Conservation (phyloP, 2,113 vertebrate species). For the Lagenorhynchus albirostris region DNA sequence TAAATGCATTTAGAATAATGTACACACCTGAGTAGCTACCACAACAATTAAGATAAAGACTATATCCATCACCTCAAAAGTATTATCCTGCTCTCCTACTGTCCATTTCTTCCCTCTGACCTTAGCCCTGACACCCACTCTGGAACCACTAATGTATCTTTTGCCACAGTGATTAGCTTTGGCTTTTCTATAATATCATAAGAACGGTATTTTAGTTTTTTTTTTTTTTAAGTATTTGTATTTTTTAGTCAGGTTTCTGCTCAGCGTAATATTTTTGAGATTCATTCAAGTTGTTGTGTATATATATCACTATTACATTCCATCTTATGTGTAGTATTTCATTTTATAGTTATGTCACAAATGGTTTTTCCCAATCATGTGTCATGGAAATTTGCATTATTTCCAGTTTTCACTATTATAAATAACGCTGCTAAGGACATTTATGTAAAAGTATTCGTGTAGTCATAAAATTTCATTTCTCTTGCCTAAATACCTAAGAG, state of each 20-base stretch:
- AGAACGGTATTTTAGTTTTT: neutral
- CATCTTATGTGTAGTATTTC: neutral
- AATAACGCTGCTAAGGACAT: neutral
- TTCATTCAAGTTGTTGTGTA: neutral
- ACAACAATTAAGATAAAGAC: neutral
- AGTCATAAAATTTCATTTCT: neutral
- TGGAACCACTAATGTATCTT: neutral
- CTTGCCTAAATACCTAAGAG: neutral
- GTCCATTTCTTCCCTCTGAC: neutral
- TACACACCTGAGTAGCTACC: neutral
- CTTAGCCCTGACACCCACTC: neutral
- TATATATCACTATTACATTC: neutral
- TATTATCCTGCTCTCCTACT: neutral
- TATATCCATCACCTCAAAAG: neutral
- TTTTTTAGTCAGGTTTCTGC: neutral
- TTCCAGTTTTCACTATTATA: slow-evolving; percentile 5
- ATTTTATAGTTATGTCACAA: neutral
- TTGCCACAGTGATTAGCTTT: neutral
- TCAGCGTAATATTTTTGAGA: neutral
- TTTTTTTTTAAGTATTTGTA: neutral
- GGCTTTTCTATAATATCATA: neutral
- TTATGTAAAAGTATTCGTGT: neutral
- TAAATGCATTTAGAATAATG: neutral
- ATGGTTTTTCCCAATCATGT: neutral
- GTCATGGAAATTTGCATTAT: neutral